Conservation (phyloP, 1,140 invertebrate genomes). For the Campoletis sonorensis region DNA sequence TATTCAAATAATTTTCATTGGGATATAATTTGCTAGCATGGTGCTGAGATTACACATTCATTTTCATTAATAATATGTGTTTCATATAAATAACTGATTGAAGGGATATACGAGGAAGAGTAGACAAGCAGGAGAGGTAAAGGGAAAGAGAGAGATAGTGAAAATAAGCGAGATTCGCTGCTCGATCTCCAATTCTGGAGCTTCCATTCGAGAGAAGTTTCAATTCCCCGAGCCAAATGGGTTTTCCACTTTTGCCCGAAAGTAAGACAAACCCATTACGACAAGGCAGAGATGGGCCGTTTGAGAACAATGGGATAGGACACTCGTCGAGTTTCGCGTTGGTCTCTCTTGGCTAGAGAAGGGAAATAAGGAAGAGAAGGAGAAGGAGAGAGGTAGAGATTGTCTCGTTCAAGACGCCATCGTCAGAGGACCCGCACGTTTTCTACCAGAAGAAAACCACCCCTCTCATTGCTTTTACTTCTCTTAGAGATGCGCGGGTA, state of each 20-base stretch:
- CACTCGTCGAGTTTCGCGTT: constrained; percentile 51
- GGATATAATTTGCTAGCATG: neutral
- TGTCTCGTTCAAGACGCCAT: neutral
- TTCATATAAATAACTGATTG: neutral
- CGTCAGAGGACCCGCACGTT: constrained; percentile 28
- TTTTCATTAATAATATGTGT: neutral
- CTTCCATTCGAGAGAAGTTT: constrained; percentile 50
- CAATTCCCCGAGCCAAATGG: constrained; percentile 56
- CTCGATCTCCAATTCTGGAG: constrained; percentile 48
- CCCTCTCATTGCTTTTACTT: constrained; percentile 23
- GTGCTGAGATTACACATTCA: neutral
- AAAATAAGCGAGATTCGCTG: constrained; percentile 36
- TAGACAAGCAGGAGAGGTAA: neutral
- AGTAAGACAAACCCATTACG: constrained; percentile 57
- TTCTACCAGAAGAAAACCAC: constrained; percentile 29
- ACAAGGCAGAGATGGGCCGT: constrained; percentile 50
- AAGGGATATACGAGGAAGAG: neutral
- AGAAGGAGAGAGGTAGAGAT: neutral
- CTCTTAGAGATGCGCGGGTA: constrained; percentile 3
- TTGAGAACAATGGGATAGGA: constrained; percentile 55
- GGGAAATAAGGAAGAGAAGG: neutral
- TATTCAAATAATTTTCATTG: neutral
- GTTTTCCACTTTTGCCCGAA: constrained; percentile 56
- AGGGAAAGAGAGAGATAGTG: constrained; percentile 21
- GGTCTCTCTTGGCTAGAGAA: constrained; percentile 40